phyloP scores from a whole-genome alignment of 2,888 invertebrate species.

The Mechanitis messenoides region DNA sequence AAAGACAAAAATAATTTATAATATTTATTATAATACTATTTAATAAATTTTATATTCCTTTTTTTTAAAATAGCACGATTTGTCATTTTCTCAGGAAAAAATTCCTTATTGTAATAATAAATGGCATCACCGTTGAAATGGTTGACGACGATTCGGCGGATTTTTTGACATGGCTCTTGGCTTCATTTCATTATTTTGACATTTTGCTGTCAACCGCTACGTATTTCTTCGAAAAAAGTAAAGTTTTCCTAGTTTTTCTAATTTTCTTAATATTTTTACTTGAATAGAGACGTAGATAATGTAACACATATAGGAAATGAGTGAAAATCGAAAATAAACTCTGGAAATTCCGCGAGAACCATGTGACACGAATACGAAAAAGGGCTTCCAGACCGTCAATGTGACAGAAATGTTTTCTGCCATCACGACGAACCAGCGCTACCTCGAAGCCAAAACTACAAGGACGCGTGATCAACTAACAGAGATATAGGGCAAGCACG shows the following conservation, averaged over 20 bases:
- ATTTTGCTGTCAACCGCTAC: conserved; percentile 76
- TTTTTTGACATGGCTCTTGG: conserved; percentile 73
- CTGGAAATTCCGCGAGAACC: conserved; percentile 68
- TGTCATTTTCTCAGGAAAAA: neutral
- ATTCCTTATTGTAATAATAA: conserved; percentile 17
- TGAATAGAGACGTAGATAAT: conserved; percentile 41
- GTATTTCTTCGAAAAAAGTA: conserved; percentile 69
- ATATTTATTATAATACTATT: too few species aligned
- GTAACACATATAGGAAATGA: conserved; percentile 36
- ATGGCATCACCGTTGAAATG: conserved; percentile 33
- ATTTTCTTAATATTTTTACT: conserved; percentile 47
- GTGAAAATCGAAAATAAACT: conserved; percentile 41
- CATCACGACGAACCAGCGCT: conserved; percentile 68
- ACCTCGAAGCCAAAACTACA: conserved; percentile 57
- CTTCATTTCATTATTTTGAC: conserved; percentile 77
- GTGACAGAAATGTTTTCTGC: conserved; percentile 77
- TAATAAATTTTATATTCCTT: too few species aligned
- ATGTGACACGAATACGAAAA: conserved; percentile 77
- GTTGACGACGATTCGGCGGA: conserved; percentile 64
- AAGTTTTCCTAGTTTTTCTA: conserved; percentile 53
- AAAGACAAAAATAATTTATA: neutral
- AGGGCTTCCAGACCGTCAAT: conserved; percentile 75
- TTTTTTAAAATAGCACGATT: too few species aligned
- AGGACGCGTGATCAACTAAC: conserved; percentile 62
- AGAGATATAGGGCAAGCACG: conserved; percentile 67